phyloP scores from a whole-genome alignment of 2,797 vertebrate genomes.

The Poecilia velifera region DNA sequence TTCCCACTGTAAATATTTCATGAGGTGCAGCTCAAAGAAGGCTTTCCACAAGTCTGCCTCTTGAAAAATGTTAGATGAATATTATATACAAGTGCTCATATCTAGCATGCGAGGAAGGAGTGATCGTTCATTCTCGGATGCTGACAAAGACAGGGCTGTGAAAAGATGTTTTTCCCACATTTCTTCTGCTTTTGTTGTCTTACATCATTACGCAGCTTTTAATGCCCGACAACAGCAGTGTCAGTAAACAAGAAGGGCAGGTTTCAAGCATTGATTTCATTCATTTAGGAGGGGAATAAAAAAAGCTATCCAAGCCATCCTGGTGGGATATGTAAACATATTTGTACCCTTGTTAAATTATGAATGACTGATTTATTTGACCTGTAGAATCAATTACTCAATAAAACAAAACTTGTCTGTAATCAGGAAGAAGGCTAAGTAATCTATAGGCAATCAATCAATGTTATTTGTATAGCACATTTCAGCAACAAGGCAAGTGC shows the following conservation, averaged over 20 bases:
- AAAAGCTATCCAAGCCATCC: neutral
- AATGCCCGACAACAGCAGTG: too few species aligned
- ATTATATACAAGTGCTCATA: conserved; percentile 26
- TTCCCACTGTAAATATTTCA: conserved; percentile 69
- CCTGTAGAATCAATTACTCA: neutral
- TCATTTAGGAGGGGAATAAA: neutral
- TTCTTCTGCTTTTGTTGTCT: neutral
- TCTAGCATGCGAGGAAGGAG: neutral
- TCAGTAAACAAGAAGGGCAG: neutral
- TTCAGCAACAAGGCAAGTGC: too few species aligned
- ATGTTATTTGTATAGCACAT: too few species aligned
- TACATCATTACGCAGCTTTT: neutral
- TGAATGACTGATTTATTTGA: neutral
- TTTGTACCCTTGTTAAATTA: neutral
- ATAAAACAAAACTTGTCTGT: neutral
- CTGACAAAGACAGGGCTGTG: neutral
- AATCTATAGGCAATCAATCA: neutral
- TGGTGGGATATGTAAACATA: neutral
- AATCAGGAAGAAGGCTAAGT: neutral
- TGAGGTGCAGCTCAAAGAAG: conserved; percentile 38
- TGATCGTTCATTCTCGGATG: neutral
- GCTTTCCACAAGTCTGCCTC: conserved; percentile 12
- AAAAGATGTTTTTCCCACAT: neutral
- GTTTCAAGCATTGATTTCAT: neutral
- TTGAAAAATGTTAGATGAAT: conserved; percentile 46